These are phyloP conservation scores for Cephus pulcher DNA, from an alignment of 2,888 invertebrate species.

Conservation along the genomic window DNA sequence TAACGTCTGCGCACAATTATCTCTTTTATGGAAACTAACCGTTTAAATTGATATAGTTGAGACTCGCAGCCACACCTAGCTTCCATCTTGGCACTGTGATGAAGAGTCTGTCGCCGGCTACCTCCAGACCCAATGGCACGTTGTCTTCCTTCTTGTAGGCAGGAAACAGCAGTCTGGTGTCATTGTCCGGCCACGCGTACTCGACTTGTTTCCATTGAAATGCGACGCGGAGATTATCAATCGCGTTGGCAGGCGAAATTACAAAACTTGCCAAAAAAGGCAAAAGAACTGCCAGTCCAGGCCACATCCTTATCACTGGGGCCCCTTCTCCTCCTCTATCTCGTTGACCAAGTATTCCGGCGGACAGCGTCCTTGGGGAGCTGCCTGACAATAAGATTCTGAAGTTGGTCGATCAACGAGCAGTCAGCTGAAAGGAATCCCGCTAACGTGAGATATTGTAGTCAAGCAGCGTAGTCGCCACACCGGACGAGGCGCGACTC, in stretches of 20 bases:
- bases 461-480: background rate
- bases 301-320: background rate
- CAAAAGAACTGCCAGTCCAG: conserved; percentile 10
- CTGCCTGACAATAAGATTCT: background rate
- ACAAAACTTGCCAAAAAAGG: background rate
- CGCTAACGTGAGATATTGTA: background rate
- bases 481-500: background rate
- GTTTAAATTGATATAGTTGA: conserved; percentile 79
- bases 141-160: conserved; percentile 71
- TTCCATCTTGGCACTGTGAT: conserved; percentile 82
- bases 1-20: background rate
- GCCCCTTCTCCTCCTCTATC: background rate
- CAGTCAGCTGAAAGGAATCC: background rate
- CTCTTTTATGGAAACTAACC: conserved; percentile 67
- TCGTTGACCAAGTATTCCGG: background rate
- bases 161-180: conserved; percentile 65
- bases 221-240: conserved; percentile 75
- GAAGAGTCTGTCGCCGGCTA: conserved; percentile 76
- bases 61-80: conserved; percentile 78
- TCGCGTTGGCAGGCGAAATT: background rate
- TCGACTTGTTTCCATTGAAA: conserved; percentile 82
- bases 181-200: conserved; percentile 71
- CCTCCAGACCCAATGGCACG: conserved; percentile 80
- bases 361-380: background rate
- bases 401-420: background rate